phyloP scores from a whole-genome alignment of 2,113 vertebrate species.

The Pomatorhinus ruficollis region DNA sequence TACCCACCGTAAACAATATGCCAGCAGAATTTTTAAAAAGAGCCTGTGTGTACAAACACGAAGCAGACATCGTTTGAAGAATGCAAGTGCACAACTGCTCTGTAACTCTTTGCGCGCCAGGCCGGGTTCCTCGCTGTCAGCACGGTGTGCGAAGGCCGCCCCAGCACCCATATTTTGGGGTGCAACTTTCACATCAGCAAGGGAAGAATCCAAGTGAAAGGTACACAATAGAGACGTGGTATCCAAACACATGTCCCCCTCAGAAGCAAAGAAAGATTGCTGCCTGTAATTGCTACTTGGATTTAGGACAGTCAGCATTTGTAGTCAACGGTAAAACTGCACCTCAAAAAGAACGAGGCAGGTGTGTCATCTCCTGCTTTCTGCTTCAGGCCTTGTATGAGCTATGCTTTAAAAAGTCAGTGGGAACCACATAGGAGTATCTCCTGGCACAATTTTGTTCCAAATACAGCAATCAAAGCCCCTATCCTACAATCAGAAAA shows the following conservation, averaged over 20 bases:
- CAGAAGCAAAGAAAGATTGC: background rate
- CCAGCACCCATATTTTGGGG: background rate
- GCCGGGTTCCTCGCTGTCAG: background rate
- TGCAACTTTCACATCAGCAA: background rate
- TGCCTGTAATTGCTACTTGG: background rate
- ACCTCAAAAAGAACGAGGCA: background rate
- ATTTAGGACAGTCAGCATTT: background rate
- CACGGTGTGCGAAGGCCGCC: background rate
- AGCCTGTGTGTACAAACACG: slow-evolving; percentile 81
- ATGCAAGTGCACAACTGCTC: slow-evolving; percentile 22
- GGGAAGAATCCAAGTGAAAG: background rate
- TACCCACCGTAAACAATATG: slow-evolving; percentile 79
- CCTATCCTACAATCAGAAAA: slow-evolving; percentile 27
- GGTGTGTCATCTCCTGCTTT: background rate
- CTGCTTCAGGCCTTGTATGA: background rate
- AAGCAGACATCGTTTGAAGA: slow-evolving; percentile 62
- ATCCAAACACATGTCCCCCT: accelerated
- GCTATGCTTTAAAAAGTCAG: background rate
- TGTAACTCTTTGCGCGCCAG: slow-evolving; percentile 46
- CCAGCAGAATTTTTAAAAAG: slow-evolving; percentile 80
- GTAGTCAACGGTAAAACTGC: background rate
- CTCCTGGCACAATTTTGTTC: background rate
- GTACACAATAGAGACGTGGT: accelerated
- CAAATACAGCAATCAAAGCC: slow-evolving; percentile 14
- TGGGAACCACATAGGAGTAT: background rate